A percentile compares a stretch with the other conserved stretches of the same genome.
Evolutionary conservation across 2,113 vertebrate genomes (phyloP).

Genomic region (Acinonyx jubatus): DNA sequence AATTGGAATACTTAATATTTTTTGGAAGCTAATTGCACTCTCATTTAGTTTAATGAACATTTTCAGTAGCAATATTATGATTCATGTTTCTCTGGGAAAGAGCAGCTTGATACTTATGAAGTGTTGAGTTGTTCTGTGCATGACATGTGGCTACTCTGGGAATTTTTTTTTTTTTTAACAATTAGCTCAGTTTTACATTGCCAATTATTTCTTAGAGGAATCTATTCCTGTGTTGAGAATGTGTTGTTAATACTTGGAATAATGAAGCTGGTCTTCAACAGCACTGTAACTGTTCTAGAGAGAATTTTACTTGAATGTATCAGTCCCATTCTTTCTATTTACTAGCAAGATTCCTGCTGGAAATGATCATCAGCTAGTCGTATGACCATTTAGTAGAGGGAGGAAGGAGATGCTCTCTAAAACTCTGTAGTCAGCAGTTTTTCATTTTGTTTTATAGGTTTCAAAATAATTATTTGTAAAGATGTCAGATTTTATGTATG

Average conservation of each 20-base stretch:
- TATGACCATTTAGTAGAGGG: not conserved
- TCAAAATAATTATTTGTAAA: not conserved
- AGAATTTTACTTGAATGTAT: not conserved
- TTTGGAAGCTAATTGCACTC: slow-evolving; percentile 68
- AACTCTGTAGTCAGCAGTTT: not conserved
- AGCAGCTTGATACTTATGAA: slow-evolving; percentile 53
- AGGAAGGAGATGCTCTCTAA: not conserved
- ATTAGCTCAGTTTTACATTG: slow-evolving; percentile 18
- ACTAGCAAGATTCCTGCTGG: not conserved
- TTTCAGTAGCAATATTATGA: slow-evolving; percentile 72
- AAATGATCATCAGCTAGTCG: not conserved
- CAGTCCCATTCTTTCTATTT: not conserved
- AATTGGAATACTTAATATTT: slow-evolving; percentile 62
- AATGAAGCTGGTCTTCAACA: not conserved
- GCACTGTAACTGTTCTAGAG: not conserved
- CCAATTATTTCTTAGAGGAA: slow-evolving; percentile 40
- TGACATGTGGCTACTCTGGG: slow-evolving; percentile 47
- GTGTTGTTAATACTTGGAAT: not conserved
- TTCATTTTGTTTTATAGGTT: not conserved
- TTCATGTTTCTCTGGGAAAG: slow-evolving; percentile 66
- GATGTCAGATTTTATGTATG: not conserved
- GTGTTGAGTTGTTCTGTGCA: slow-evolving; percentile 37
- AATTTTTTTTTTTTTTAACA: slow-evolving; percentile 24
- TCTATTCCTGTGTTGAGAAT: not conserved
- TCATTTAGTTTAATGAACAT: slow-evolving; percentile 72